Evolutionary conservation across 2,797 vertebrate genomes (phyloP).

Genomic region (Danio albolineatus): DNA sequence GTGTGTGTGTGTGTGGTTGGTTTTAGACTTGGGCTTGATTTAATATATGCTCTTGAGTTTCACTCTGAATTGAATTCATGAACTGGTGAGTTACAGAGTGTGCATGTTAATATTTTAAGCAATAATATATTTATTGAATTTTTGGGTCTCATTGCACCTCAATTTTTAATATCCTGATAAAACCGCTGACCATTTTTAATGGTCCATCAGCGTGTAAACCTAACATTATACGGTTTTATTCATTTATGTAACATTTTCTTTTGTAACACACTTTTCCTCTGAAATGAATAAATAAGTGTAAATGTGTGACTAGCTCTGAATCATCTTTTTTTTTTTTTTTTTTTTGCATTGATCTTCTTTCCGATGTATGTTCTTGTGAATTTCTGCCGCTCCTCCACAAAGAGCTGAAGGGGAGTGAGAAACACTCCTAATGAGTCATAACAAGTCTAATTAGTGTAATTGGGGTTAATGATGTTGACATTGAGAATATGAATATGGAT

Average conservation of each 20-base stretch:
- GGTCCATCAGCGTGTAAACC: conserved; percentile 1
- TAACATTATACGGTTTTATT: conserved; percentile 11
- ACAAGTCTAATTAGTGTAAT: conserved; percentile 36
- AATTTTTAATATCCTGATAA: conserved; percentile 15
- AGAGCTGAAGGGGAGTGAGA: not conserved
- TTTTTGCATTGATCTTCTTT: conserved; percentile 8
- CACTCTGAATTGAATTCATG: not conserved
- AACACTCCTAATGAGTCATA: conserved; percentile 23
- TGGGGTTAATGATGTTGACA: conserved; percentile 38
- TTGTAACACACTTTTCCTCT: conserved; percentile 8
- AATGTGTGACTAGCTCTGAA: not conserved
- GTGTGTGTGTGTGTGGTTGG: not conserved
- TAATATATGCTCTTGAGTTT: not conserved
- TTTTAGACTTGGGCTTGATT: conserved; percentile 16
- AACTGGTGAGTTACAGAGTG: not conserved
- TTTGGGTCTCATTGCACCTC: conserved; percentile 19
- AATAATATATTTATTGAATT: conserved; percentile 54
- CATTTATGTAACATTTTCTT: conserved; percentile 37
- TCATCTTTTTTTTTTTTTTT: not conserved
- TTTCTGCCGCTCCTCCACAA: conserved; percentile 1
- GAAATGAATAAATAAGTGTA: conserved; percentile 17
- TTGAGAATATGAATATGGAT: conserved; percentile 14
- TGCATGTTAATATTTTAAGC: conserved; percentile 57
- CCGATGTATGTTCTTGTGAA: conserved; percentile 15
- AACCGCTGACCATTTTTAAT: not conserved